Base-by-base conservation (phyloP, 2,797 vertebrate genomes). In the Crocidura indochinensis region DNA sequence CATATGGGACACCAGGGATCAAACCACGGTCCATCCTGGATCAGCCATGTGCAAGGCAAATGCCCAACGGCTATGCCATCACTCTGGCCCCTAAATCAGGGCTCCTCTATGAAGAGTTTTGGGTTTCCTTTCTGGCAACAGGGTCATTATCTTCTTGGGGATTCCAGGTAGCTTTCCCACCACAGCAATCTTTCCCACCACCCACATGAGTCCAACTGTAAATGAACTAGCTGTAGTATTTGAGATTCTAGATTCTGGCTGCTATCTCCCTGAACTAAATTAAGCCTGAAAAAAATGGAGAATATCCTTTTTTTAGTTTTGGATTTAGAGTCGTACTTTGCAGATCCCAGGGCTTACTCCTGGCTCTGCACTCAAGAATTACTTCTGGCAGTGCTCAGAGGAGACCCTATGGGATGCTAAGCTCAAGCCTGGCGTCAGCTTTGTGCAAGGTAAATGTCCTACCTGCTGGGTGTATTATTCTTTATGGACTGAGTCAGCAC, bases 211-310 rank as follows among this genome's bases (percentile, higher is more conserved):
- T 22, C 71, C 51, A 71, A 51, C 2, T 26, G 73, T 78, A 76
- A 82, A 71, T 92, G 62, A 90, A 90, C 46, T n/a, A 79, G 78
- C 29, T 46, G 24, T 10, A 76, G 56, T 67, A 27, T 81, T 49
- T 46, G 46, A 4, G 51, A 44, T 83, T 76, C 75, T 81, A 68
- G 76, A 20, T 62, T 87, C 65, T 67, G 71, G 47, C 73, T 12
- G 24, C 72, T 74, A 10, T 46, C 75, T 79, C 47, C 27, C 10
- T 88, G 73, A 51, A 62, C n/a, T 60, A 49, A 83, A 78, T 85
- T 71, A 93, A 84, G 38, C 19, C 76, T 38, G 47, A 75, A 77
- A 24, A 78, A 84, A 86, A n/a, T 47, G 83, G 91, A 26, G 74
- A 77, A 44, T 29, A 44, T 80, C 5, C 38, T 38, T 38, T 38